Base-by-base conservation (phyloP, 1,140 invertebrate species). In the Trialeurodes vaporariorum region DNA sequence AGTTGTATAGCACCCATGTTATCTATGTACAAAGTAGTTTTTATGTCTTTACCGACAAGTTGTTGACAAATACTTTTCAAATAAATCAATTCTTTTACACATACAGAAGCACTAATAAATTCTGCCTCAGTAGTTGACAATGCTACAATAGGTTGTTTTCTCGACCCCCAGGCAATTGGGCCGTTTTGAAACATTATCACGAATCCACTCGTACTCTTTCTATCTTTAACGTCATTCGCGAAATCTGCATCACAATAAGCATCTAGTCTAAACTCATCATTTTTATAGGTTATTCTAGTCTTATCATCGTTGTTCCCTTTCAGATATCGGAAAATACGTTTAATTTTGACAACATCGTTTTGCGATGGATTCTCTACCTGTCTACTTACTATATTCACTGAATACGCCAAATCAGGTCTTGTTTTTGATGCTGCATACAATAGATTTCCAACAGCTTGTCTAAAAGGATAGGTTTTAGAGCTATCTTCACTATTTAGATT, bases 241-340 rank as follows among this genome's bases (percentile, higher is more conserved):
- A 11, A 70, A 26, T 69, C 65, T 1, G 66, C 25, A 60, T 71
- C 70, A 68, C 59, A 67, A 49, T 68, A 68, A 23, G 21, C 63
- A 24, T 64, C 12, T 5, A 68, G 27, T n/a, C n/a, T n/a, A n/a
- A n/a, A n/a, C n/a, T n/a, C n/a, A 49, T 61, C 27, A 34, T 64
- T n/a, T 25, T 68, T 65, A 26, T 60, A 65, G 21, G 25, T 27
- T 34, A 69, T 58, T 12, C 49, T 74, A n/a, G 70, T 71, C 61
- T 73, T 40, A 17, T 63, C 68, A n/a, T n/a, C n/a, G n/a, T n/a
- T n/a, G n/a, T n/a, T n/a, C 61, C 72, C 75, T 40, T 75, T 73
- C 9, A 79, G 65, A 65, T 78, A 78, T n/a, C 70, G 65, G 23
- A 77, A 69, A 1, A 79, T 70, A 34, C 73, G 66, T 66, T 78